Evolutionary conservation across 2,888 invertebrate genomes (phyloP).

Genomic region (Callimorpha dominula): DNA sequence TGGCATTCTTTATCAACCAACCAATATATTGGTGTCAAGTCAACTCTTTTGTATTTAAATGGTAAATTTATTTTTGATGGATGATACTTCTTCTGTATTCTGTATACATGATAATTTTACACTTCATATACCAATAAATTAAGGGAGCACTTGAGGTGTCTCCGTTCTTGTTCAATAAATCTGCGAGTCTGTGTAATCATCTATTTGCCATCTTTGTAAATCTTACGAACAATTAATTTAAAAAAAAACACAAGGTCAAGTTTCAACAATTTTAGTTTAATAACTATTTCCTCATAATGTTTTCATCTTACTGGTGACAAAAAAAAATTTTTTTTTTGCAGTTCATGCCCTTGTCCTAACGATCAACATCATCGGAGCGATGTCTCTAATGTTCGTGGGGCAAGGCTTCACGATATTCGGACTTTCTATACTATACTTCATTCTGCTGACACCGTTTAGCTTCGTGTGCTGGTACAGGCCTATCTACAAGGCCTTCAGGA

Average conservation of each 20-base stretch:
- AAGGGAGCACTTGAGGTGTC: background rate
- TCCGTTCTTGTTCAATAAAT: no score
- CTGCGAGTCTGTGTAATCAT: no score
- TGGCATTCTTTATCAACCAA: background rate
- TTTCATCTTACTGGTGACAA: background rate
- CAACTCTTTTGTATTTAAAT: no score
- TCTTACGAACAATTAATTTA: background rate
- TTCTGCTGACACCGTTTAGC: constrained; percentile 98
- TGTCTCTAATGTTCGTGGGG: constrained; percentile 90
- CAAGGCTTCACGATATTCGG: constrained; percentile 92
- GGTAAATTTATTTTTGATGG: no score
- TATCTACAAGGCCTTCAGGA: constrained; percentile 99
- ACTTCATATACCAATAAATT: no score
- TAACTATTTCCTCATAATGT: background rate
- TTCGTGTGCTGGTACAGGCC: constrained; percentile 99
- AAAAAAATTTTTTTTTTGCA: constrained; percentile 85
- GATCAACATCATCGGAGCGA: constrained; percentile 94
- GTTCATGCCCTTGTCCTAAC: constrained; percentile 96
- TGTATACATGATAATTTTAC: no score
- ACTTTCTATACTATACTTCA: constrained; percentile 94
- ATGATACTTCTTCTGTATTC: background rate
- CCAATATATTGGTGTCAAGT: background rate
- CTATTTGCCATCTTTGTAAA: background rate
- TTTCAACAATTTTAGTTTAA: background rate
- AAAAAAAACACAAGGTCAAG: background rate